A percentile compares a stretch with the other conserved stretches of the same genome.
phyloP scores from a whole-genome alignment of 2,888 invertebrate genomes.

The Bursaphelenchus okinawaensis region DNA sequence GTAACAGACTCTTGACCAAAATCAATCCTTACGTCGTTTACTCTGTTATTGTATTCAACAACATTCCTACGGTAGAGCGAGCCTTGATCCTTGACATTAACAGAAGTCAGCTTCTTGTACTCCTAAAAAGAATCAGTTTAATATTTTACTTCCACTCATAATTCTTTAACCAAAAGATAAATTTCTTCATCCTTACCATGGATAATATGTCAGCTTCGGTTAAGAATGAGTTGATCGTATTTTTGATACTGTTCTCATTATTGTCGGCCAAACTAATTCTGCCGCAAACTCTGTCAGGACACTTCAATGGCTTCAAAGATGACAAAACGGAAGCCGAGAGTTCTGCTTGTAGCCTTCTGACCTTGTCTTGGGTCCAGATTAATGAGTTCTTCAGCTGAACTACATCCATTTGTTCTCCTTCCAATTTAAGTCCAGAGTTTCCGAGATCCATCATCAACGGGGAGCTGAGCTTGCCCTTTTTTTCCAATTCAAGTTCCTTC shows the following conservation, averaged over 20 bases:
- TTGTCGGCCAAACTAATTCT: background rate
- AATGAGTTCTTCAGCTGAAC: conserved; percentile 6
- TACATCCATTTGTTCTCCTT: conserved; percentile 9
- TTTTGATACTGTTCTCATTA: background rate
- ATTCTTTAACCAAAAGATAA: too few relatives aligned
- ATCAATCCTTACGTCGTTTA: conserved; percentile 7
- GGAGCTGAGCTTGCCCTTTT: background rate
- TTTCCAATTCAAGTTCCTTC: background rate
- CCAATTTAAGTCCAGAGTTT: background rate
- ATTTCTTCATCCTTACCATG: conserved; percentile 1
- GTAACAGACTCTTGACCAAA: too few relatives aligned
- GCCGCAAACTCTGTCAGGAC: conserved; percentile 6
- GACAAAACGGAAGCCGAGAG: background rate
- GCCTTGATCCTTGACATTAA: background rate
- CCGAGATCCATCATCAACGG: background rate
- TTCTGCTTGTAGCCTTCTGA: conserved; percentile 16
- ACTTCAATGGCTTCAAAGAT: background rate
- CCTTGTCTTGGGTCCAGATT: conserved; percentile 25
- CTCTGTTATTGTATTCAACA: conserved; percentile 10
- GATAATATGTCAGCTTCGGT: background rate
- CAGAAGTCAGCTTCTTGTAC: background rate
- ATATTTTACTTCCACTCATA: too few relatives aligned
- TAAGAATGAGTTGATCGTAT: background rate
- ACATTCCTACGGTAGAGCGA: background rate
- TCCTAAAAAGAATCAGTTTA: conserved; percentile 5